Evolutionary conservation across 2,888 invertebrate species (phyloP), one percentile per base, ranked within the genome.

Genomic region (Tricholauxania praeusta): DNA sequence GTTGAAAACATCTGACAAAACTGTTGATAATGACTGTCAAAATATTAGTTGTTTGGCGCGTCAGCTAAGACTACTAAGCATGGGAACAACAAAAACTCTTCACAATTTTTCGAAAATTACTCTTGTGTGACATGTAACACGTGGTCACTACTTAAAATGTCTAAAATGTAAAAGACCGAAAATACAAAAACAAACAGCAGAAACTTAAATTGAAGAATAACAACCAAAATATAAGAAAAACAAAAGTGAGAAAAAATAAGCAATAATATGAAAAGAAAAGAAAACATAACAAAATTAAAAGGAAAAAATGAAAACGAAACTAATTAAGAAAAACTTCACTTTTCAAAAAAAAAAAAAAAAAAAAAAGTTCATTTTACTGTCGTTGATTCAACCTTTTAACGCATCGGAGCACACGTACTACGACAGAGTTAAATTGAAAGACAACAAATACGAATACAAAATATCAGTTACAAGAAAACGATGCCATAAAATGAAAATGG

Each of bases 71-170:
- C 10, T 39, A 39, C 39, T 10, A 39, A 39, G 8, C 7, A 39
- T 10, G 10, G 10, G 10, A 39, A 39, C 39, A 39, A 39, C 7
- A 39, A 39, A 39, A 39, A 39, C 10, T 39, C 10, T 39, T 10
- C 39, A 39, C 7, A 39, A 4, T 39, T 39, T 39, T 39, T 39
- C 39, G 8, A 53, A 53, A 53, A 53, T 53, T 53, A 17, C 39
- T 53, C 59, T 39, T 28, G 28, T 60, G 32, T 60, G 59, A 60
- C 59, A 60, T 60, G 59, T 32, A 60, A 60, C 59, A 60, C 59
- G 59, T 60, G 59, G 59, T 28, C 28, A 28, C 12, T 28, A 60
- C 39, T 39, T 39, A 39, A 39, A 8, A 1, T 39, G 39, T 39
- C 39, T 7, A 39, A 39, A 39, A 39, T 39, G 39, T 8, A 39